Conservation (phyloP, 2,797 vertebrate genomes). For the Menidia menidia region DNA sequence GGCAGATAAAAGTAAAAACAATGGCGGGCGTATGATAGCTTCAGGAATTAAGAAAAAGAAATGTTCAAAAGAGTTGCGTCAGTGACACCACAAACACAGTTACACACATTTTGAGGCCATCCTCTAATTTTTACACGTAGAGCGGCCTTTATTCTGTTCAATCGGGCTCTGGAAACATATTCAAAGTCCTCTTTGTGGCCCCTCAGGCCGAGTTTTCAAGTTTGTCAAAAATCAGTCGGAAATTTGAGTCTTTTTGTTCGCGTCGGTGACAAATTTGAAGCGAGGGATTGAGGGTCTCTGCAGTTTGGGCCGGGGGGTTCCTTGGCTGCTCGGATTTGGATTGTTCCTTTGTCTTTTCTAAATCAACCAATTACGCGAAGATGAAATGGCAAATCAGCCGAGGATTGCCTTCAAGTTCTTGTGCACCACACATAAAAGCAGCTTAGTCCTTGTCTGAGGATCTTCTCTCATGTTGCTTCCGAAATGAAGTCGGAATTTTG, state of each 20-base stretch:
- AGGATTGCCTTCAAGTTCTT: conserved; percentile 9
- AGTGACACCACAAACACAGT: neutral
- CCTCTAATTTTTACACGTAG: conserved; percentile 4
- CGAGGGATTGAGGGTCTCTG: neutral
- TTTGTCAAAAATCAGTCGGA: conserved; percentile 17
- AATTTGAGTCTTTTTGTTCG: conserved; percentile 14
- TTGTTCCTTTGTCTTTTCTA: conserved; percentile 16
- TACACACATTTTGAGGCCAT: neutral
- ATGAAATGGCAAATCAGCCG: neutral
- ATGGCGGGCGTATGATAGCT: conserved; percentile 22
- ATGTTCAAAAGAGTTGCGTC: conserved; percentile 8
- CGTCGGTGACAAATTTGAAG: conserved; percentile 2
- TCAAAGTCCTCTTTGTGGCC: neutral
- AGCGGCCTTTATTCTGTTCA: neutral
- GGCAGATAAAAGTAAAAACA: conserved; percentile 31
- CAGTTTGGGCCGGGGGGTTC: neutral
- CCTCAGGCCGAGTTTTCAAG: conserved; percentile 12
- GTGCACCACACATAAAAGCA: neutral
- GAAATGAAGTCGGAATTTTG: neutral
- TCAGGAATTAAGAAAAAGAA: conserved; percentile 1
- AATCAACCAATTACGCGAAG: neutral
- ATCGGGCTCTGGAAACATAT: neutral
- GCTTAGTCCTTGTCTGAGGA: neutral
- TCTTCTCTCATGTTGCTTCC: conserved; percentile 5
- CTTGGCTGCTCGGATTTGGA: neutral